These are phyloP conservation scores for Amiota communis DNA, from an alignment of 2,888 invertebrate species.

Conservation along the genomic window DNA sequence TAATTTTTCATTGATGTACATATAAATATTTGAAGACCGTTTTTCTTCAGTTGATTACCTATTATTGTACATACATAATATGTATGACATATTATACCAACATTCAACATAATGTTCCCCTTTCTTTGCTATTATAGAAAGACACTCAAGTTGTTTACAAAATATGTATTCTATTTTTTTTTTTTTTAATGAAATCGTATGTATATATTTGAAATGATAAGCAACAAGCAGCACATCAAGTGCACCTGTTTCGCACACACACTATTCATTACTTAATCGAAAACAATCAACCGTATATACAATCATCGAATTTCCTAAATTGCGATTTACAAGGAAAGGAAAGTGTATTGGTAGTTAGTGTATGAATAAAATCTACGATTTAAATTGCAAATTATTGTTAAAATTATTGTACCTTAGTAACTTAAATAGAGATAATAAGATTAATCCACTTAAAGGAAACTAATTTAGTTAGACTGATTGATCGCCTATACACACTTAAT, in stretches of 20 bases:
- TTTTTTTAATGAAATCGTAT: background rate
- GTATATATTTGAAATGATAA: constrained; percentile 23
- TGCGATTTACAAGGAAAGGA: constrained; percentile 5
- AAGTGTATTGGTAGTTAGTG: too few species aligned
- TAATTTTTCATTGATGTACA: too few species aligned
- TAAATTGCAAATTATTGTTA: constrained; percentile 14
- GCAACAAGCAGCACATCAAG: background rate
- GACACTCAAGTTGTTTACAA: too few species aligned
- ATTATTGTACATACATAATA: too few species aligned
- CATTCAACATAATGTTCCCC: too few species aligned
- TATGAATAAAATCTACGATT: constrained; percentile 11
- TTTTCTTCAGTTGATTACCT: too few species aligned
- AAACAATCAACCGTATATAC: constrained; percentile 14
- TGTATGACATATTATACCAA: too few species aligned
- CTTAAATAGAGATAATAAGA: background rate
- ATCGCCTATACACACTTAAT: background rate
- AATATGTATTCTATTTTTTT: background rate
- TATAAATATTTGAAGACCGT: too few species aligned
- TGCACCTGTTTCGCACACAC: background rate
- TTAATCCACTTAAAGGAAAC: too few species aligned
- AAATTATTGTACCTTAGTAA: background rate
- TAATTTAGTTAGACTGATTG: too few species aligned
- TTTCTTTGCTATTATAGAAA: too few species aligned
- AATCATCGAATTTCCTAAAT: background rate
- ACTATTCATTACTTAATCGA: constrained; percentile 14